Conservation (phyloP, 2,797 vertebrate genomes). For the Naso thynnoides region DNA sequence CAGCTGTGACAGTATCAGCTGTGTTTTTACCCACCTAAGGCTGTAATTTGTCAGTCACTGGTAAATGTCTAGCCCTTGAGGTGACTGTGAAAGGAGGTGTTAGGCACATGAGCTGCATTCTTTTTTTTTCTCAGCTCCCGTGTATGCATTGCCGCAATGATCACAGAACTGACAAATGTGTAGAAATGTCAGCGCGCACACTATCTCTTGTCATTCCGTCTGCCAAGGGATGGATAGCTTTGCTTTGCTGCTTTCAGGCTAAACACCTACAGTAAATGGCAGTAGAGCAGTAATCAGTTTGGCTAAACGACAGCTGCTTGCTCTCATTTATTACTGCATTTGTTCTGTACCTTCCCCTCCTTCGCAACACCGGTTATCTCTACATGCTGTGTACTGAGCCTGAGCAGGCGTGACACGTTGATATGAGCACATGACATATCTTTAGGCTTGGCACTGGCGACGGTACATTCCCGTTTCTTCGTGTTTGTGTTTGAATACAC, state of each 20-base stretch:
- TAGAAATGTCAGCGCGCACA: constrained; percentile 46
- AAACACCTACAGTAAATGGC: constrained; percentile 65
- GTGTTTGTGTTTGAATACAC: constrained; percentile 12
- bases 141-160: constrained; percentile 38
- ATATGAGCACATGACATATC: constrained; percentile 71
- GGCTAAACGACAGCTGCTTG: constrained; percentile 70
- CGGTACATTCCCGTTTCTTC: constrained; percentile 36
- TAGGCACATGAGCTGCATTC: constrained; percentile 19
- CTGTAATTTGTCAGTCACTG: constrained; percentile 40
- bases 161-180: constrained; percentile 56
- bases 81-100: constrained; percentile 30
- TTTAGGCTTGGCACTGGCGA: constrained; percentile 48
- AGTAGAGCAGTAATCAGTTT: constrained; percentile 67
- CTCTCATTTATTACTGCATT: constrained; percentile 68
- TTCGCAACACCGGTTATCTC: constrained; percentile 64
- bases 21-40: constrained; percentile 20
- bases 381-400: constrained; percentile 45
- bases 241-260: constrained; percentile 47
- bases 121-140: constrained; percentile 10
- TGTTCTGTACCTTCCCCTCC: constrained; percentile 67
- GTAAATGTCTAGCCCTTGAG: constrained; percentile 32
- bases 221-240: constrained; percentile 46
- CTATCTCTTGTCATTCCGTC: constrained; percentile 51
- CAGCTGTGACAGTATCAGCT: neutral
- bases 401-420: constrained; percentile 61